Evolutionary conservation across 1,140 invertebrate genomes (phyloP), one percentile per base, ranked within the genome.

Genomic region (Uloborus diversus): DNA sequence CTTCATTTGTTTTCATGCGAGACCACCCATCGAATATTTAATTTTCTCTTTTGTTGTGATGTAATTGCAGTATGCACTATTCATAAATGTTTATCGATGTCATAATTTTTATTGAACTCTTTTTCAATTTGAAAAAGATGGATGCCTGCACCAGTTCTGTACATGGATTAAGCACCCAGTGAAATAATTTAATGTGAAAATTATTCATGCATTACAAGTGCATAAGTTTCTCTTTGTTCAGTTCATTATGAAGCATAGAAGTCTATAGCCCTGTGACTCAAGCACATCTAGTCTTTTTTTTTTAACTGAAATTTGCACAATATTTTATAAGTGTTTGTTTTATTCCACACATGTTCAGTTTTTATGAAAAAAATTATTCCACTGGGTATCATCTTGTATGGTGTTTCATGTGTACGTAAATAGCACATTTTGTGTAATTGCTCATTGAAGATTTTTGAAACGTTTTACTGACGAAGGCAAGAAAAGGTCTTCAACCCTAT

Each of bases 351-450:
- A 53, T 17, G 49, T 7, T 53, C 13, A 20, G 13, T 53, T 53
- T 17, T 53, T n/a, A 9, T 28, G 49, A 25, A n/a, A n/a, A n/a
- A n/a, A 78, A 78, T 78, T 78, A 78, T 78, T 78, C 66, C 73
- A 78, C 73, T 78, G 73, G 73, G 73, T 78, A 49, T 65, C n/a
- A n/a, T n/a, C 42, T 42, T 35, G 61, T 78, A 62, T 33, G 57
- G 69, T 71, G 57, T 73, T 65, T 78, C n/a, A 62, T 66, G 28
- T 76, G 59, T 78, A 33, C 33, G 35, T 73, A 64, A 65, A 62
- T 78, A 78, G 73, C 73, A 78, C 73, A 78, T 78, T 78, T 66
- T 65, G 30, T 78, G 62, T 78, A 51, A 78, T 65, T 57, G 73
- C 61, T 78, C 73, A 66, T 61, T 78, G 73, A 66, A 78, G 32